phyloP scores from a whole-genome alignment of 2,888 invertebrate genomes.

The Flabesymbios commensalis region DNA sequence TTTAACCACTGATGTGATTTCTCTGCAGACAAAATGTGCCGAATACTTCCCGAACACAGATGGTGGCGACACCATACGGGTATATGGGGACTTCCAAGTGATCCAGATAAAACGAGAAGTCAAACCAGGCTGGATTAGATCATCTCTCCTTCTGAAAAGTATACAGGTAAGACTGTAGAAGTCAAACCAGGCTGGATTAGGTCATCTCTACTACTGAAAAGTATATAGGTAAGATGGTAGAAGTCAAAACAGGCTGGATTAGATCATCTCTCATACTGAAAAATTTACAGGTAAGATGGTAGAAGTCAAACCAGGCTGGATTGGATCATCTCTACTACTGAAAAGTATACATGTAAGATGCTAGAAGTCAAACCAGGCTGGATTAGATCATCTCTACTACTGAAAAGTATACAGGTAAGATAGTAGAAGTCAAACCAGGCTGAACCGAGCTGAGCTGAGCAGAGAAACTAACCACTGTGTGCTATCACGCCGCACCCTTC shows the following conservation, averaged over 20 bases:
- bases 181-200: constrained; percentile 84
- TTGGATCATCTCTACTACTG: constrained; percentile 79
- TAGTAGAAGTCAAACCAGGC: no score
- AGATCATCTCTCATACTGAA: constrained; percentile 81
- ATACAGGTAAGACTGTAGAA: constrained; percentile 65
- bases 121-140: constrained; percentile 82
- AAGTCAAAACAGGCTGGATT: constrained; percentile 85
- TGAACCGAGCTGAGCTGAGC: no score
- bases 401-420: no score
- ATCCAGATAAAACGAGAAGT: constrained; percentile 86
- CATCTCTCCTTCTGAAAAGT: constrained; percentile 77
- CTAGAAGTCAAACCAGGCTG: no score
- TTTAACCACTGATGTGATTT: no score
- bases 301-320: constrained; percentile 85
- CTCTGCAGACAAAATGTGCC: constrained; percentile 78
- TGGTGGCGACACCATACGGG: constrained; percentile 83
- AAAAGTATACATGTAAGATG: constrained; percentile 64
- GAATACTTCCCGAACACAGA: constrained; percentile 91
- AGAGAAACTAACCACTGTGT: no score
- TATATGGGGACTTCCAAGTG: constrained; percentile 86
- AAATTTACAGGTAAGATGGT: constrained; percentile 55
- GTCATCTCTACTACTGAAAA: constrained; percentile 79
- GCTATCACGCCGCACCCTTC: no score
- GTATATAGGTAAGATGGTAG: constrained; percentile 62
- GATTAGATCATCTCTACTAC: no score